A percentile compares a stretch with the other conserved stretches of the same genome.
Evolutionary conservation across 2,113 vertebrate genomes (phyloP).

Genomic region (Sitta europaea): DNA sequence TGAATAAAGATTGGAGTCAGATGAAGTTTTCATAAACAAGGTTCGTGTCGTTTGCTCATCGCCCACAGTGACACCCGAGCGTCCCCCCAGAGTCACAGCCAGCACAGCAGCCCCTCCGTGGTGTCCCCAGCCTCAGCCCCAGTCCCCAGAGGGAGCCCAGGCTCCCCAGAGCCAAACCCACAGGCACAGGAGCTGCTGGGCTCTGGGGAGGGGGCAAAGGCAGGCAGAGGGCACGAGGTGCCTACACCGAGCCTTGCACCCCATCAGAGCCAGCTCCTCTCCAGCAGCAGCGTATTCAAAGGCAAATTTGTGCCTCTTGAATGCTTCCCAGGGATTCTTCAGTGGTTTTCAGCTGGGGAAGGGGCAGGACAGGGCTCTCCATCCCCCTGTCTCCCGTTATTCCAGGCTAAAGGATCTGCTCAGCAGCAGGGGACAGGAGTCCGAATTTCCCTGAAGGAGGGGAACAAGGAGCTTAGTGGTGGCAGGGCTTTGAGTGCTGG

Average conservation of each 20-base stretch:
- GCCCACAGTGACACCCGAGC: too few species aligned
- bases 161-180: accelerated
- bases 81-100: too few species aligned
- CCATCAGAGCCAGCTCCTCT: accelerated
- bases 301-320: neutral
- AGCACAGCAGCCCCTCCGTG: too few species aligned
- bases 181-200: neutral
- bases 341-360: neutral
- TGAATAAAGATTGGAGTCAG: too few species aligned
- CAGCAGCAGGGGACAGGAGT: neutral
- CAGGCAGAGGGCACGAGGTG: neutral
- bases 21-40: too few species aligned
- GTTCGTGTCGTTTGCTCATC: too few species aligned
- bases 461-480: neutral
- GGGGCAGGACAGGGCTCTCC: neutral
- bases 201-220: accelerated
- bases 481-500: neutral
- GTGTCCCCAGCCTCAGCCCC: too few species aligned
- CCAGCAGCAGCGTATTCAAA: neutral
- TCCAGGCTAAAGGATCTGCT: neutral
- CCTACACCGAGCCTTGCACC: accelerated
- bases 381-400: neutral
- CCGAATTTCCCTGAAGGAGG: neutral
- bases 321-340: neutral
- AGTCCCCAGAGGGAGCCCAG: too few species aligned